Base-by-base conservation (phyloP, 2,888 invertebrate species). In the Lapara coniferarum region DNA sequence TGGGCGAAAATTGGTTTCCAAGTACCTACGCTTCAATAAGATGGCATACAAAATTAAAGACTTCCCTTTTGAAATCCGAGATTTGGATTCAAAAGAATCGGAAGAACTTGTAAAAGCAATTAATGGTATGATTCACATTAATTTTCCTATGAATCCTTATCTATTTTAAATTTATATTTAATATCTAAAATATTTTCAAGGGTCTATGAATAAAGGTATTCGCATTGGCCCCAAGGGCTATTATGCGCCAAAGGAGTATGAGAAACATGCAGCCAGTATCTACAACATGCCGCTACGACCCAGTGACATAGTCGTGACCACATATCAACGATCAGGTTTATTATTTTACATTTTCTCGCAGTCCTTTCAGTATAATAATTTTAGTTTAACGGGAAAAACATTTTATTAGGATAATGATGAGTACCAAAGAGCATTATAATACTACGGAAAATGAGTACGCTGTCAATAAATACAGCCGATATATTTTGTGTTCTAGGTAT, bases 261-360 rank as follows among this genome's bases (percentile, higher is more conserved):
- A 86, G 44, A 78, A 89, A n/a, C 93, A 95, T 73, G 95, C 95
- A 0, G 84, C 91, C 14, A 86, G 92, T 13, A 95, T 95, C 76
- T 95, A 95, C 79, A 95, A 96, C 79, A 95, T 97, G 81, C 84
- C 95, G 79, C 91, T 95, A 0, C 91, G 95, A 69, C 77, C 93
- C 0, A 93, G 94, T 78, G 97, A 97, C 79, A 90, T 95, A 13
- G 96, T 96, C 94, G 94, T 97, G 1, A 86, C 94, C 2, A 95
- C 96, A 0, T 96, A 95, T 85, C 97, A 96, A 0, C 92, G 96
- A 87, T 96, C 96, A 77, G 96, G 96, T 93, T 63, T 19, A 52
- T 13, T 19, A 25, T 37, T 19, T 7, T 52, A 16, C 16, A 0
- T 63, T 49, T 44, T 37, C 37, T 37, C 37, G 37, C 37, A 37